Percentiles rank a stretch among this genome's conserved stretches.
These are phyloP conservation scores for Zaprionus ornatus DNA, from an alignment of 1,140 invertebrate species.

Conservation along the genomic window DNA sequence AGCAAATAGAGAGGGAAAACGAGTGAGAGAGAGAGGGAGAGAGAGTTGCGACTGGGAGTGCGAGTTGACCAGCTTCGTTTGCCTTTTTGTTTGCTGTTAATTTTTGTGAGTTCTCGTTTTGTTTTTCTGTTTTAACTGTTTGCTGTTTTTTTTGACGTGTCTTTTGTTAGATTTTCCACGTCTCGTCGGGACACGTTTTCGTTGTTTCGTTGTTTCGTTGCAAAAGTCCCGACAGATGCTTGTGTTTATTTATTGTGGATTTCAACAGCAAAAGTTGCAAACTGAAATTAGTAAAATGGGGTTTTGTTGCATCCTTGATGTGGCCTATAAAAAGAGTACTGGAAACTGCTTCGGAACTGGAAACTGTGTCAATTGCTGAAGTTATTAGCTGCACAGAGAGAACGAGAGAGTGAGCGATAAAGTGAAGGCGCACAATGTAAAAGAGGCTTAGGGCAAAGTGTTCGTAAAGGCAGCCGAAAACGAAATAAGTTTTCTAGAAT, in stretches of 20 bases:
- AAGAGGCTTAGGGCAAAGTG: neutral
- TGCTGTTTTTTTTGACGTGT: slow-evolving; percentile 41
- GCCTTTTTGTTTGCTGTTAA: slow-evolving; percentile 75
- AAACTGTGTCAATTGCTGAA: slow-evolving; percentile 71
- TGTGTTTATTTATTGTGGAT: slow-evolving; percentile 69
- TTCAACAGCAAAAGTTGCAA: slow-evolving; percentile 59
- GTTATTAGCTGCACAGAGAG: slow-evolving; percentile 48
- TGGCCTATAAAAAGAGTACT: slow-evolving; percentile 40
- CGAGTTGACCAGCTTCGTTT: slow-evolving; percentile 34
- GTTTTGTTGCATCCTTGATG: slow-evolving; percentile 28
- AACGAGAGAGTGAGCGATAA: neutral
- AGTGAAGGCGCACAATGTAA: neutral
- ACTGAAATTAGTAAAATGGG: slow-evolving; percentile 55
- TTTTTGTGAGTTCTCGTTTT: slow-evolving; percentile 48
- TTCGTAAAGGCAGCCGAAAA: neutral
- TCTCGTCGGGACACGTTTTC: slow-evolving; percentile 55
- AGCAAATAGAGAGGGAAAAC: neutral
- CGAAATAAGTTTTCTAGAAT: slow-evolving; percentile 1
- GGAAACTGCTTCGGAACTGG: slow-evolving; percentile 42
- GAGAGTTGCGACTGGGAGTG: neutral
- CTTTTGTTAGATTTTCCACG: slow-evolving; percentile 76
- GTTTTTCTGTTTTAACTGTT: slow-evolving; percentile 18
- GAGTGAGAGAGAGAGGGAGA: neutral
- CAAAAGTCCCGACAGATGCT: slow-evolving; percentile 56
- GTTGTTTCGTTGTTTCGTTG: slow-evolving; percentile 17